Percentiles rank a stretch among this genome's conserved stretches.
These are phyloP conservation scores for Glaucopsyche alexis DNA, from an alignment of 2,888 invertebrate species.

Conservation along the genomic window DNA sequence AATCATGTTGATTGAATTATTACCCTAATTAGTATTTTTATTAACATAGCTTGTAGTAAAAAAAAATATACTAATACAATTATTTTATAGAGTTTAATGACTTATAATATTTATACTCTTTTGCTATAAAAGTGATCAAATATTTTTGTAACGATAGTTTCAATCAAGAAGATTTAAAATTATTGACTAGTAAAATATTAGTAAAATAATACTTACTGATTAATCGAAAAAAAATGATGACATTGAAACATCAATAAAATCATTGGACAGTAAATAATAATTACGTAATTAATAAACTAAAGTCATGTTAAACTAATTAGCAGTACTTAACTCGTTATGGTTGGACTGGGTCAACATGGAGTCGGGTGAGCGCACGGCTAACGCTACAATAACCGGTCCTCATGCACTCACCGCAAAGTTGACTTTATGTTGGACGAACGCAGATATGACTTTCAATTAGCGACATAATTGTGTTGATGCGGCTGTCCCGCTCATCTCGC, in stretches of 20 bases:
- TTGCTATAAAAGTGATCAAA: not conserved
- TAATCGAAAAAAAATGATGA: not conserved
- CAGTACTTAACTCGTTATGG: not conserved
- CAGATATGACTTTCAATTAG: conserved; percentile 38
- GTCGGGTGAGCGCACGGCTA: not conserved
- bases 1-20: not conserved
- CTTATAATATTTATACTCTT: too few relatives aligned
- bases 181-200: not conserved
- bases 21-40: not conserved
- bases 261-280: not conserved
- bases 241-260: not conserved
- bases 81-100: too few relatives aligned
- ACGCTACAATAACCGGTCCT: not conserved
- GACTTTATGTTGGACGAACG: not conserved
- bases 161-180: too few relatives aligned
- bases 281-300: not conserved
- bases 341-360: conserved; percentile 1
- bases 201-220: not conserved
- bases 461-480: conserved; percentile 34
- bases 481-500: conserved; percentile 67
- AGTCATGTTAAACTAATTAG: conserved; percentile 21
- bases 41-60: not conserved
- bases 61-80: not conserved
- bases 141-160: not conserved
- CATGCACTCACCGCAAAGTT: conserved; percentile 36